Conservation (phyloP, 2,113 vertebrate species). For the Cinclus cinclus region DNA sequence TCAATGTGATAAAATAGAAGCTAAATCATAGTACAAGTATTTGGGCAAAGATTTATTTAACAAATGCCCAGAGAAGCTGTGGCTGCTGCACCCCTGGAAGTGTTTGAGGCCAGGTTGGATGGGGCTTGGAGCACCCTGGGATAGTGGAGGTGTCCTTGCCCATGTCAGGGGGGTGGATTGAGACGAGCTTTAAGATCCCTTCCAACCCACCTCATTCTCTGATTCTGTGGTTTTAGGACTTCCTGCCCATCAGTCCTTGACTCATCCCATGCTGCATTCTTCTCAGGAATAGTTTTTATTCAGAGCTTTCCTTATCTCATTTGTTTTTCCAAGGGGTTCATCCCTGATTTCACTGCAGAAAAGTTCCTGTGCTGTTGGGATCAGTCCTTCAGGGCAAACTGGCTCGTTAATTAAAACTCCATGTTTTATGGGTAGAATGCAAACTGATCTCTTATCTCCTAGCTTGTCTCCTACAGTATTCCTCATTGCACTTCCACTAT, state of each 20-base stretch:
- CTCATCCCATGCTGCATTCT: not conserved
- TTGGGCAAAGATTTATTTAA: not conserved
- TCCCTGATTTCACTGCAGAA: not conserved
- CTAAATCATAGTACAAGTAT: not conserved
- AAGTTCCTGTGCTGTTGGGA: not conserved
- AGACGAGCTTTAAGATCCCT: not conserved
- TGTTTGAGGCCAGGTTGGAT: not conserved
- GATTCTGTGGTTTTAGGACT: not conserved
- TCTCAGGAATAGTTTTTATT: not conserved
- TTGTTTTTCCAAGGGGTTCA: not conserved
- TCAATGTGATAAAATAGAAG: not conserved
- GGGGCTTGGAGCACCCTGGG: not conserved
- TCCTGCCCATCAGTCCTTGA: not conserved
- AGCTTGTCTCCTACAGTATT: not conserved
- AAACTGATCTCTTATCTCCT: not conserved
- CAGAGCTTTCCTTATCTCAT: not conserved
- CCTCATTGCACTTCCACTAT: not conserved
- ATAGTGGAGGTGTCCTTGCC: not conserved
- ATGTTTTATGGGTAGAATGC: not conserved
- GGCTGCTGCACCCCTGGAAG: not conserved
- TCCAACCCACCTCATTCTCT: not conserved
- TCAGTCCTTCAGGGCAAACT: not conserved
- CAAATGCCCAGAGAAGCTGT: not conserved
- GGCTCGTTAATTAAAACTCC: not conserved
- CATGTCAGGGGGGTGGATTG: fast-evolving